These are phyloP conservation scores for Botrylloides violaceus DNA, from an alignment of 23 tunicate species.

Conservation along the genomic window DNA sequence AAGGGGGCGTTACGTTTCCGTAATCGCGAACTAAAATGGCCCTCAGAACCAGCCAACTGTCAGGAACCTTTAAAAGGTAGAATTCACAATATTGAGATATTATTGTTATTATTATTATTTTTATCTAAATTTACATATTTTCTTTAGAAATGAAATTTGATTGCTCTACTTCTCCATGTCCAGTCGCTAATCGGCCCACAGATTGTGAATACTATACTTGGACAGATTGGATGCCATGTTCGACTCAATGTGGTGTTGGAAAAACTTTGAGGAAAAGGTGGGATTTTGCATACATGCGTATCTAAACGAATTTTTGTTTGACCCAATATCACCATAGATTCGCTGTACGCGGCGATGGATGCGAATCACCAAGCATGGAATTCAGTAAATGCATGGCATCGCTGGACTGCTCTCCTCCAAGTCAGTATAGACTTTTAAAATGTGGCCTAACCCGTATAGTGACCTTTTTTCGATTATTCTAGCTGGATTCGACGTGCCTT, in stretches of 20 bases:
- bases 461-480: too few species aligned
- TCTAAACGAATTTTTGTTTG: too few species aligned
- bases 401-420: conserved; percentile 26
- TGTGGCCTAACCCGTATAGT: too few species aligned
- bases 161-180: conserved; percentile 6
- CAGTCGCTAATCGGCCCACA: not conserved
- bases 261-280: conserved; percentile 67
- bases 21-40: conserved; percentile 63
- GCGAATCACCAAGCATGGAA: conserved; percentile 30
- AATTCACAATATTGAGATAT: not conserved
- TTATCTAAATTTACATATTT: too few species aligned
- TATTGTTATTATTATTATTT: too few species aligned
- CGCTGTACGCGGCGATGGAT: not conserved
- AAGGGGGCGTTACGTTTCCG: conserved; percentile 23
- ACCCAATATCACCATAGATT: not conserved
- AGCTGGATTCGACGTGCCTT: conserved; percentile 20
- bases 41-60: conserved; percentile 69
- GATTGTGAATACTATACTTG: conserved; percentile 52
- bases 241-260: conserved; percentile 82
- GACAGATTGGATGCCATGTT: conserved; percentile 82
- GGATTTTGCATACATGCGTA: not conserved
- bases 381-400: conserved; percentile 55
- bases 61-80: conserved; percentile 66
- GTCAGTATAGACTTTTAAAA: too few species aligned
- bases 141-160: conserved; percentile 27